Evolutionary conservation across 1,140 invertebrate genomes (phyloP), one percentile per base, ranked within the genome.

Genomic region (Drosophila teissieri): DNA sequence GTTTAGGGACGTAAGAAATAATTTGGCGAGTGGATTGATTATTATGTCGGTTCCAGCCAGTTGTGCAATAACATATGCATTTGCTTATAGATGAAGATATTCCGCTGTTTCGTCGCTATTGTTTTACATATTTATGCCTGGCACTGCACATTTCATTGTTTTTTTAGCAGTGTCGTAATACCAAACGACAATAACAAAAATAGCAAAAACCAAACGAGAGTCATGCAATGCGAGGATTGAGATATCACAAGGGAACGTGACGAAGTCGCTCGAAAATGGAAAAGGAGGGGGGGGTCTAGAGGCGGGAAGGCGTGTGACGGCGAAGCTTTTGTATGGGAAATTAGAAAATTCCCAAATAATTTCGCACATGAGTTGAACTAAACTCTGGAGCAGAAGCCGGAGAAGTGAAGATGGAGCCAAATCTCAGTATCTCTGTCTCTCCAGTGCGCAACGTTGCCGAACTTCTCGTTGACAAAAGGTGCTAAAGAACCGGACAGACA

Each of bases 321-420:
- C 19, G 19, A 27, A 31, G 31, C 31, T 10, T 31, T 86, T 81
- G 76, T 80, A 84, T 76, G 80, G 76, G 80, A 84, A 84, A 84
- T 84, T 84, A 80, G 78, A 85, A 86, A 86, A 75, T 86, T 86
- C 82, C 82, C 61, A 86, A 86, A 86, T 86, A 86, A 86, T 86
- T 86, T 86, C 82, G 86, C 78, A 82, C 78, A 86, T 78, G 78
- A 86, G 74, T 55, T 85, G n/a, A 14, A 3, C 40, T 45, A 68
- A 72, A 61, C 40, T 34, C 45, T 22, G 44, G 39, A 52, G 36
- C 24, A 31, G 54, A 3, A 42, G 40, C n/a, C 40, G 2, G 40
- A 42, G 7, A 42, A 15, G n/a, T 8, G 3, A 17, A 39, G 56
- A n/a, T 19, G 39, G 15, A 39, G 39, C 37, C 5, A n/a, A 49